Evolutionary conservation across 2,797 vertebrate species (phyloP), one percentile per base, ranked within the genome.

Genomic region (Lepilemur septentrionalis): DNA sequence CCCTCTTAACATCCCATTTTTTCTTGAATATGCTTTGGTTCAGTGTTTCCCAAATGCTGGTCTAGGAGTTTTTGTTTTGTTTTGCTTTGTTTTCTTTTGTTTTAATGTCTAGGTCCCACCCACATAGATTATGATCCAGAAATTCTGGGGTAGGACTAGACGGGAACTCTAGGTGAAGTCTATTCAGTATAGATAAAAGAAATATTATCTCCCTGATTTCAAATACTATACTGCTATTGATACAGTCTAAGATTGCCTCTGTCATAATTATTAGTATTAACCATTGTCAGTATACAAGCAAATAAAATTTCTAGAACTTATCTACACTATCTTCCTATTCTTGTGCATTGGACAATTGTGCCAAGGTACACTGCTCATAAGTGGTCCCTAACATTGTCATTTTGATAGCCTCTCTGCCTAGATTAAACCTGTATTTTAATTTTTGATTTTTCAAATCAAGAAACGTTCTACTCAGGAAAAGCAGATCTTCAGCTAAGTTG

Each of bases 361-460:
- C 57, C n/a, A 82, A 87, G 25, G 17, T 11, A 9, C 5, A 59
- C 4, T n/a, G 38, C 15, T 87, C 13, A 43, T 35, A 91, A 83
- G 23, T 46, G 57, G 93, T 55, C 15, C 70, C 14, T 61, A 48
- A 46, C 59, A 63, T 35, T 73, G 65, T 41, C 79, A 30, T 43
- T 83, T 81, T 91, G 65, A 91, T 32, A 95, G 25, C 46, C 28
- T 93, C 10, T 84, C 46, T 88, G 55, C 28, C 63, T 69, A 83
- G 7, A 76, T 10, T 48, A 93, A 90, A 76, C 4, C 13, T 89
- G 15, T 14, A 85, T 76, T 90, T 70, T 80, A 92, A 25, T 70
- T 81, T 83, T 80, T 57, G 20, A 73, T 79, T 84, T 91, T 85
- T 85, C 32, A 94, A 73, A 80, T 89, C 35, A 93, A 96, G 41